Evolutionary conservation across 1,140 invertebrate species (phyloP), one percentile per base, ranked within the genome.

Genomic region (Propsilocerus akamusi): DNA sequence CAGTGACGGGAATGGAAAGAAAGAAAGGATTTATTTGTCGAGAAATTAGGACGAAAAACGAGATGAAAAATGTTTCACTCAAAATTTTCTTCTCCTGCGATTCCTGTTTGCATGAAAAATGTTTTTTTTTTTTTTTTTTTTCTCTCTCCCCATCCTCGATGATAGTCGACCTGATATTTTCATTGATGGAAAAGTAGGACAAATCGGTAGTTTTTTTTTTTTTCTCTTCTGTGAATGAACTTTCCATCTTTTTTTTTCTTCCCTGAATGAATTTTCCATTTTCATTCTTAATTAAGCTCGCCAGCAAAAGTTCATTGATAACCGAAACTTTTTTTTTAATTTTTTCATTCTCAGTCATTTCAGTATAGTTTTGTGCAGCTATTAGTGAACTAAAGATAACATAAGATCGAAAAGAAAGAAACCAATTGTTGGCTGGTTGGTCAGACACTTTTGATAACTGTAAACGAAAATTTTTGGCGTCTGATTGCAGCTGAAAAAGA

Each of bases 171-270:
- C n/a, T n/a, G n/a, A n/a, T 3, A 17, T 17, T 20, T 41, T 41
- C 34, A 41, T 41, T 41, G 34, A 41, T 41, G 34, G 22, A 41
- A 41, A 41, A 20, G 34, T 41, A 17, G 34, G 14, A 17, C 34
- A 41, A 7, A 41, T 41, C n/a, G 4, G n/a, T n/a, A n/a, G n/a
- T n/a, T n/a, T n/a, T n/a, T n/a, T n/a, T n/a, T n/a, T n/a, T n/a
- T n/a, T n/a, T n/a, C n/a, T n/a, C n/a, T n/a, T n/a, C 22, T 14
- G 34, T 41, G 34, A 41, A 41, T 41, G 34, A 41, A 41, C 34
- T 41, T 41, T 30, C 28, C n/a, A 8, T n/a, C 10, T 30, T 30
- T 30, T 30, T 41, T 41, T 41, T 41, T 41, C 6, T 41, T 41
- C 34, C 34, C 34, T 41, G 34, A 41, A 41, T 41, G 34, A 41